Percentiles rank a stretch among this genome's conserved stretches.
These are phyloP conservation scores for Hydropsyche betteni DNA, from an alignment of 2,888 invertebrate species.

Conservation along the genomic window DNA sequence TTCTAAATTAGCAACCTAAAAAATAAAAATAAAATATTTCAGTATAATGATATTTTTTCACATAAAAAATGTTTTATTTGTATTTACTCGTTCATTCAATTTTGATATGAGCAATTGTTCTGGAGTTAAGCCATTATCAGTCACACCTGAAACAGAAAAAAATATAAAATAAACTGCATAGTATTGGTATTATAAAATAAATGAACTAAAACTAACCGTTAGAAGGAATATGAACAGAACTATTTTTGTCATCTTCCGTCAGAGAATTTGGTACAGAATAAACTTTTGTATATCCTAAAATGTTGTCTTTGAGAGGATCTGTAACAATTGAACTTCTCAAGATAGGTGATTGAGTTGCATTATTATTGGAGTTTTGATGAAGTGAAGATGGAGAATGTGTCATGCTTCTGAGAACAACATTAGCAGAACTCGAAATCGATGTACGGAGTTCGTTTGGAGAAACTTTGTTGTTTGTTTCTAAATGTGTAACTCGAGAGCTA, in stretches of 20 bases:
- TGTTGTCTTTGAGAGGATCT: constrained; percentile 1
- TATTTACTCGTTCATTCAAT: constrained; percentile 64
- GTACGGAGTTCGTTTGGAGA: constrained; percentile 53
- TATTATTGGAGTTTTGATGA: constrained; percentile 19
- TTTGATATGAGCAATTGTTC: constrained; percentile 60
- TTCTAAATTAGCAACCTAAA: constrained; percentile 68
- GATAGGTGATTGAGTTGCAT: not conserved
- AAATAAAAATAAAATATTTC: not conserved
- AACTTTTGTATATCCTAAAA: constrained; percentile 56
- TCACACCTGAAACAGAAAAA: not conserved
- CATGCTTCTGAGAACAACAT: constrained; percentile 52
- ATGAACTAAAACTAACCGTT: constrained; percentile 39
- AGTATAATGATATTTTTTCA: no score
- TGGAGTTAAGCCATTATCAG: constrained; percentile 36
- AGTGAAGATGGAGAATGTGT: constrained; percentile 42
- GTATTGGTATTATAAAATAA: not conserved
- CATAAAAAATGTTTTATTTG: not conserved
- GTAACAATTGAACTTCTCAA: constrained; percentile 1
- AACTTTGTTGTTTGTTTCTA: constrained; percentile 55
- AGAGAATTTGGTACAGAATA: constrained; percentile 5
- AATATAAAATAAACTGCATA: constrained; percentile 6
- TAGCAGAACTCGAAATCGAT: constrained; percentile 51
- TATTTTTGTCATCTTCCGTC: not conserved
- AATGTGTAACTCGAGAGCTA: constrained; percentile 50
- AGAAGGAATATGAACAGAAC: constrained; percentile 31